Base-by-base conservation (phyloP, 1,140 invertebrate species). In the Meloidogyne floridensis region DNA sequence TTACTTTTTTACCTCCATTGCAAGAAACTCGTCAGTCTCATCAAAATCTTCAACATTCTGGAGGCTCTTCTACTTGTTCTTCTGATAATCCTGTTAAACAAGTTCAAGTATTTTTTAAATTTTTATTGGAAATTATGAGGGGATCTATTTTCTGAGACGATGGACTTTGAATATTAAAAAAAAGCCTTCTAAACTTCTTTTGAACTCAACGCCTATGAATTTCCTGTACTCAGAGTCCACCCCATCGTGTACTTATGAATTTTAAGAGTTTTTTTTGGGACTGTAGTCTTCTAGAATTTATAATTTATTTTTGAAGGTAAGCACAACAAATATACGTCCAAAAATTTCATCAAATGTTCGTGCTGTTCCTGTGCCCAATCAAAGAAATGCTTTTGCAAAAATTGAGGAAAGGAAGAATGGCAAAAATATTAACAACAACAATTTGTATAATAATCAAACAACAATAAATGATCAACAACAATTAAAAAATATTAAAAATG, bases 361-460 rank as follows among this genome's bases (percentile, higher is more conserved):
- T 18, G 88, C 89, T 8, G 88, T 90, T 0, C 88, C 88, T 10
- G 88, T 89, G 15, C 88, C 88, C 9, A 89, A 85, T 80, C 88
- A 89, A 84, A 81, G 88, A 65, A 51, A 87, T 51, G 83, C 85
- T 20, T 89, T 82, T 75, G 82, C 87, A 9, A 87, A 86, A 75
- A 89, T 90, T 82, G 86, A 90, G 78, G 80, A 88, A 77, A 59
- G 85, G 59, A 85, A 72, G 20, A 86, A 77, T 70, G 59, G 59
- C 4, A 65, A 65, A 65, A 32, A 32, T 32, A 32, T 32, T 32
- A 32, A 47, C 47, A 6, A 47, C 32, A 65, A n/a, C 10, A 59
- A 59, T 15, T 13, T 65, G 6, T 65, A n/a, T n/a, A 65, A 65
- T 65, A 65, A 65, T 65, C 59, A 65, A 18, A 65, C 15, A 65